Base-by-base conservation (phyloP, 2,797 vertebrate genomes). In the Acanthornis magna region DNA sequence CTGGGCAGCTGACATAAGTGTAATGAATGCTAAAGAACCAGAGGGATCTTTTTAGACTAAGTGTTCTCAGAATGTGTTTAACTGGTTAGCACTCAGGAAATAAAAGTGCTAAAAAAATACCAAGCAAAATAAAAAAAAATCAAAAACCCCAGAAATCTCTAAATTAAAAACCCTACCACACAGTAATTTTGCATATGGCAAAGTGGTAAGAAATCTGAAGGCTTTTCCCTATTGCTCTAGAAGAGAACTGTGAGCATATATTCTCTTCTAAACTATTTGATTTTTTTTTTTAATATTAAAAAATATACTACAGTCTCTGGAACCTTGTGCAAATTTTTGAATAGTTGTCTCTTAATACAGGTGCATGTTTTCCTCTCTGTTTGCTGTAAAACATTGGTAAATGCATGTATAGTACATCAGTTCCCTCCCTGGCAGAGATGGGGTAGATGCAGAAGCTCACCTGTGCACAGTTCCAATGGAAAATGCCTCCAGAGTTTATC, bases 41-140 rank as follows among this genome's bases (percentile, higher is more conserved):
- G 80, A 88, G 63, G 74, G 29, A 50, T 96, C 62, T 91, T 96
- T 97, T 93, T 86, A 95, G 85, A 40, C 30, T 34, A 8, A 7
- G 61, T 84, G 54, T 96, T 95, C 65, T 91, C 88, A 66, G 80
- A 94, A 96, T 60, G 74, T 72, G 30, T 93, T 93, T 86, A 61
- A 89, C 83, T 93, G 65, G 89, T 95, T 90, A 82, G 77, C 75
- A 91, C 73, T 95, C 23, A 71, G 89, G 91, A 96, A 96, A 93
- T 93, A 88, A 62, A 92, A 91, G 74, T 60, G 66, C 67, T 93
- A 92, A 95, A 97, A 95, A 15, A 62, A 19, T 19, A 30, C 4
- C 50, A 66, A 15, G 3, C 8, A 25, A 60, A 23, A 40, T 23
- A 25, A 67, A 23, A 91, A 90, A 89, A 94, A 32, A 11, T 1